phyloP scores from a whole-genome alignment of 2,888 invertebrate genomes.

The Agelastica alni region DNA sequence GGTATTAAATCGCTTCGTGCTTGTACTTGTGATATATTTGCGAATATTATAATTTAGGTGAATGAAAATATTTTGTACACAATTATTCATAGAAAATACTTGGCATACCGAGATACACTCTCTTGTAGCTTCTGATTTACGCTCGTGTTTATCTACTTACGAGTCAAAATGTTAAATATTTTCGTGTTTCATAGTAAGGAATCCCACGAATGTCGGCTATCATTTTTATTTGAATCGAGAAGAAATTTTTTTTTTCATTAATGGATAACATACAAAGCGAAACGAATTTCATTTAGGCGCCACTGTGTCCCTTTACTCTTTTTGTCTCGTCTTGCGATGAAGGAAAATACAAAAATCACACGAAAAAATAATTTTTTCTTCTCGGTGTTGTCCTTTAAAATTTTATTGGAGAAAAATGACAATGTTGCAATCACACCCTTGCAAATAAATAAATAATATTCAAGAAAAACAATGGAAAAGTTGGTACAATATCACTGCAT shows the following conservation, averaged over 20 bases:
- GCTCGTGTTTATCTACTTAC: slow-evolving; percentile 28
- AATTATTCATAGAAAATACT: slow-evolving; percentile 29
- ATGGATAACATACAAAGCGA: background rate
- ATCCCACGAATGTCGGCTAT: slow-evolving; percentile 1
- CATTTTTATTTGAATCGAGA: background rate
- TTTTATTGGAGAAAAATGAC: no score
- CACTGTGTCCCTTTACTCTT: no score
- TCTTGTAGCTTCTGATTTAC: slow-evolving; percentile 33
- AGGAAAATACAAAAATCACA: no score
- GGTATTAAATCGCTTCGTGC: slow-evolving; percentile 9
- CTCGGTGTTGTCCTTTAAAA: no score
- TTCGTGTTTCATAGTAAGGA: slow-evolving; percentile 1
- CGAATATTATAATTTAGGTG: slow-evolving; percentile 23
- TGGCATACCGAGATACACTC: slow-evolving; percentile 32
- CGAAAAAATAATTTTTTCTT: no score
- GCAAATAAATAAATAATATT: no score
- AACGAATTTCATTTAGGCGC: no score
- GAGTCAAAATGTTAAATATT: slow-evolving; percentile 2
- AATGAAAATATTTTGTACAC: slow-evolving; percentile 28
- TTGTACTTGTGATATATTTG: slow-evolving; percentile 15
- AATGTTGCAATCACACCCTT: no score
- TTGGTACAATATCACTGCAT: no score
- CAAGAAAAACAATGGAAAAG: no score
- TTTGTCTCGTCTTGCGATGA: no score
- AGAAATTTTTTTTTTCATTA: slow-evolving; percentile 6